Percentiles rank a stretch among this genome's conserved stretches.
phyloP scores from a whole-genome alignment of 1,140 invertebrate species.

The Ceratina japonica region DNA sequence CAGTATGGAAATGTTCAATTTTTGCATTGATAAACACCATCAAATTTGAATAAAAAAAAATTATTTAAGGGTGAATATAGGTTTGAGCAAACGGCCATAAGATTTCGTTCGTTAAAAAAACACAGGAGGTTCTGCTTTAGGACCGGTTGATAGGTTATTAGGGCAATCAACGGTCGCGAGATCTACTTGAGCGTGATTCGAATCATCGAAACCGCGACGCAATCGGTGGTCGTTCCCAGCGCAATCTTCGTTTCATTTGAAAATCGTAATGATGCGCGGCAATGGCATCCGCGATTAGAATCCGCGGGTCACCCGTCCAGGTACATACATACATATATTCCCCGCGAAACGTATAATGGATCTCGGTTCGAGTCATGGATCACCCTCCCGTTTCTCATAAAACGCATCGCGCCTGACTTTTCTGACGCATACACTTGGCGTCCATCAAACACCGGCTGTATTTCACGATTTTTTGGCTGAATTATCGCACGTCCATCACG shows the following conservation, averaged over 20 bases:
- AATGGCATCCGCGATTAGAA: conserved; percentile 12
- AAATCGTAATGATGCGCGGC: conserved; percentile 21
- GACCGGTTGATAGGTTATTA: neutral
- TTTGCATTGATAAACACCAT: too few species aligned
- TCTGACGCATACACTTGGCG: neutral
- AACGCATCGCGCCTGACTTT: neutral
- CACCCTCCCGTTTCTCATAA: conserved; percentile 4
- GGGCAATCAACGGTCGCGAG: conserved; percentile 7
- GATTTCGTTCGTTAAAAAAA: too few species aligned
- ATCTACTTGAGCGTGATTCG: conserved; percentile 28
- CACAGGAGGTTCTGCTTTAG: neutral
- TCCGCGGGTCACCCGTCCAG: neutral
- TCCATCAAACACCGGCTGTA: neutral
- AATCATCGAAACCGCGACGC: conserved; percentile 29
- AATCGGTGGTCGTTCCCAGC: neutral
- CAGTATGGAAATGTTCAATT: too few species aligned
- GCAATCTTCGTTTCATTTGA: conserved; percentile 44
- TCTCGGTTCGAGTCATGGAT: neutral
- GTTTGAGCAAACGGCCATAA: too few species aligned
- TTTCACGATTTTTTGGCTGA: neutral
- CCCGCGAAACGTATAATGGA: neutral
- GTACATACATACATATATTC: neutral
- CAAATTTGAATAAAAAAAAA: too few species aligned
- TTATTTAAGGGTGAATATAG: too few species aligned
- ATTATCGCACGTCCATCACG: too few species aligned